Base-by-base conservation (phyloP, 92 coral and sea anemone species). In the Actinernus sp. region DNA sequence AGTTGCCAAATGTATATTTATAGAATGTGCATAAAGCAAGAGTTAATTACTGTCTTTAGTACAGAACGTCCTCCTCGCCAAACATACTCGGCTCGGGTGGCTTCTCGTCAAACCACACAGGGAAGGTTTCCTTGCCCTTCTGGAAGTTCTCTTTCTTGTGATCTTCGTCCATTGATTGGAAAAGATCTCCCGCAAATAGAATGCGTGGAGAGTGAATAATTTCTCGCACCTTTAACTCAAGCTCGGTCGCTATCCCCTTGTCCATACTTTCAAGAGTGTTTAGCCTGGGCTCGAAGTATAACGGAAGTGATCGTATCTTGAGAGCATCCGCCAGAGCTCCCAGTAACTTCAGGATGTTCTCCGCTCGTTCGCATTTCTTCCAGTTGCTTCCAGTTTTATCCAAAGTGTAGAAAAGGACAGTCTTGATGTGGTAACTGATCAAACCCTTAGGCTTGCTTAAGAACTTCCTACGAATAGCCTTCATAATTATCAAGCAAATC, bases 241-340 rank as follows among this genome's bases (percentile, higher is more conserved):
- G 69, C 38, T 58, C 37, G 22, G 61, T 29, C 32, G 68, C 68
- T 9, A 68, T 59, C 28, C 13, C 65, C 33, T 30, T 60, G 33
- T 71, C 69, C 79, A 71, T 58, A 55, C 69, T 50, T 55, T 37
- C 79, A 16, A 71, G 59, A 25, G 69, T 58, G 79, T 71, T 71
- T 32, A 71, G 52, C 40, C 61, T 38, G 54, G 79, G 69, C 31
- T 71, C 79, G 31, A 71, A 71, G 37, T 56, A 71, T 29, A 46
- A 24, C 28, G 79, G 79, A 49, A 71, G 60, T 71, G 79, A 58
- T 17, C 68, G 50, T 25, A 41, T 3, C 39, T 71, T 47, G 10
- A 71, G 79, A 18, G 79, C 79, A 45, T 58, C 79, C 16, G 68
- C 79, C 21, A 71, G 22, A 13, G 68, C 25, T 14, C 14, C 27